These are phyloP conservation scores for Mechanitis messenoides DNA, from an alignment of 2,888 invertebrate genomes.

Conservation along the genomic window DNA sequence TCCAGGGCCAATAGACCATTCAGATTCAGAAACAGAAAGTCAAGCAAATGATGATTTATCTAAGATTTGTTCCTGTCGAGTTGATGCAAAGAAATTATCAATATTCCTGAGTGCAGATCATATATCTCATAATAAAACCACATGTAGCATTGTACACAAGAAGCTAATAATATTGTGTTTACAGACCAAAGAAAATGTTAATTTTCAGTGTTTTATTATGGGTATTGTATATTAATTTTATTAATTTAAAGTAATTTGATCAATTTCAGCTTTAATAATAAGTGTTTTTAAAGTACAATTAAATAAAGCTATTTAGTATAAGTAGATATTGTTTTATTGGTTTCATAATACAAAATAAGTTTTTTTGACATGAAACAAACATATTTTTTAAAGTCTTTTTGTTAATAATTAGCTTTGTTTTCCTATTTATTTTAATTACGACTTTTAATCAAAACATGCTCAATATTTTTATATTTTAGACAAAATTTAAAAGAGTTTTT, in stretches of 20 bases:
- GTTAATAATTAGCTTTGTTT: no score
- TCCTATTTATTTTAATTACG: neutral
- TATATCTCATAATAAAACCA: slow-evolving; percentile 81
- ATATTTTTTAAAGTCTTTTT: no score
- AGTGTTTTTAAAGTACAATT: neutral
- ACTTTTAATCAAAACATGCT: no score
- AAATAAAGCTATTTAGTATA: neutral
- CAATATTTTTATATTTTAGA: no score
- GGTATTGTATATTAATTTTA: slow-evolving; percentile 73
- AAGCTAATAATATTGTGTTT: slow-evolving; percentile 85
- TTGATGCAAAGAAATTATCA: slow-evolving; percentile 87
- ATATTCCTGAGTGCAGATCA: slow-evolving; percentile 88
- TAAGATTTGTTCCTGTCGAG: slow-evolving; percentile 70
- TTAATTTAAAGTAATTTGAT: neutral
- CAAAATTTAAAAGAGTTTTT: no score
- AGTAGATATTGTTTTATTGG: no score
- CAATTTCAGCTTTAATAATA: neutral
- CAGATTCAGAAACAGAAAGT: slow-evolving; percentile 64
- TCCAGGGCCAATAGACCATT: slow-evolving; percentile 67
- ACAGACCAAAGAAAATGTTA: slow-evolving; percentile 83
- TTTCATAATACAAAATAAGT: no score
- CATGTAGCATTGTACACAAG: slow-evolving; percentile 86
- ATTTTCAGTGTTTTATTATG: slow-evolving; percentile 88
- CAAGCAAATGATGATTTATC: slow-evolving; percentile 62
- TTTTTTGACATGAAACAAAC: no score